Base-by-base conservation (phyloP, 2,797 vertebrate genomes). In the Gadopsis marmoratus region DNA sequence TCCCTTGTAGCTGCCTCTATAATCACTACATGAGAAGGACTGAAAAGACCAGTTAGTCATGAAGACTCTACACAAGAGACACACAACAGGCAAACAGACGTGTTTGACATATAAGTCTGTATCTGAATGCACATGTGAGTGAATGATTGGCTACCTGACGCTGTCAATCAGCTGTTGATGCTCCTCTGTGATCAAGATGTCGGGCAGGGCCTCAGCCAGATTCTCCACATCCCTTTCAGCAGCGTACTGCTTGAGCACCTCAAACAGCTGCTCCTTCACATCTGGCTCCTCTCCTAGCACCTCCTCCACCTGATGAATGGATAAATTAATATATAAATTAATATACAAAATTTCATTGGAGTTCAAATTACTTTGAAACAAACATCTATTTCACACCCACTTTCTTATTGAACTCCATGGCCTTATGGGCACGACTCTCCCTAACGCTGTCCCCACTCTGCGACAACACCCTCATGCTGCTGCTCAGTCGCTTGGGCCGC, bases 361-460 rank as follows among this genome's bases (percentile, higher is more conserved):
- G 43, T 2, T 23, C 16, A n/a, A 48, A 19, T 4, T 10, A 5
- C 3, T 56, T 43, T 21, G 2, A 62, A 2, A 41, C 13, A 55
- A 5, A 55, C 5, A 5, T 14, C 21, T 21, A 0, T 14, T 53
- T 48, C 7, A 56, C 29, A 74, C 93, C 65, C 81, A 98, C 97
- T 96, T 97, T 97, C 87, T 89, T 95, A 79, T 96, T 97, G 94
- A 99, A 99, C 76, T 98, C 97, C 90, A 96, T 95, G 4, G 98
- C 98, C 67, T 97, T 97, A 91, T 95, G 94, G 65, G 93, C 96
- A n/a, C 97, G 96, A 73, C 97, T 97, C 54, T 95, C 93, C 73
- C 90, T 91, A 43, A 96, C 86, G 0, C 93, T 78, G 1, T 96
- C 94, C 0, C 94, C 93, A 0, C 94, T 94, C 89, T 94, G 93